Evolutionary conservation across 2,888 invertebrate genomes (phyloP).

Genomic region (Caenorhabditis auriculariae): DNA sequence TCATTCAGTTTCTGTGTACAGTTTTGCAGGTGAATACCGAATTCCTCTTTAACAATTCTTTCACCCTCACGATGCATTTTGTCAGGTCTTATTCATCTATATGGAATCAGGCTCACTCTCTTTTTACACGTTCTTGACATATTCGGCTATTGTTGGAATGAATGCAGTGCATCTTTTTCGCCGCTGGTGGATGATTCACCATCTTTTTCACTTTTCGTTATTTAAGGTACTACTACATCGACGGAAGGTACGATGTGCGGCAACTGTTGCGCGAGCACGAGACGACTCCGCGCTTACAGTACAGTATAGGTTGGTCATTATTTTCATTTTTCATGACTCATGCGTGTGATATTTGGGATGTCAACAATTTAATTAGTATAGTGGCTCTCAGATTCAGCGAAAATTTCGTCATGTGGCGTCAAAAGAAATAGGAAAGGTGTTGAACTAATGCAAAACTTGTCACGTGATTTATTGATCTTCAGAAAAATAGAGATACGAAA

Average conservation of each 20-base stretch:
- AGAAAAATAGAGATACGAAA: too few species aligned
- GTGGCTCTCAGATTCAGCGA: too few species aligned
- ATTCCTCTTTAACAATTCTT: too few species aligned
- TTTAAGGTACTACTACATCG: conserved; percentile 42
- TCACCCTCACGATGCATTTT: too few species aligned
- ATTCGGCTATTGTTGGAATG: conserved; percentile 27
- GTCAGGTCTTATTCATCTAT: conserved; percentile 35
- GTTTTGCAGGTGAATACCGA: conserved; percentile 14
- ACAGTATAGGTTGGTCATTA: conserved; percentile 44
- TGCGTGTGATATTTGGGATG: too few species aligned
- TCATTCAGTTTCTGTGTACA: conserved; percentile 25
- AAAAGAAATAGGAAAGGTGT: too few species aligned
- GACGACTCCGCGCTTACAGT: conserved; percentile 27
- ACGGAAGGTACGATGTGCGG: conserved; percentile 47
- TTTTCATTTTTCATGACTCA: too few species aligned
- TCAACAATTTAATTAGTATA: too few species aligned
- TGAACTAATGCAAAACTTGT: too few species aligned
- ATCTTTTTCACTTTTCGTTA: too few species aligned
- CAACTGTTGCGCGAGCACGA: conserved; percentile 35
- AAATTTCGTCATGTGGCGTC: too few species aligned
- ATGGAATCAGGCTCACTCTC: conserved; percentile 37
- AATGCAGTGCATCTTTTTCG: conserved; percentile 72
- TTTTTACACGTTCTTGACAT: conserved; percentile 31
- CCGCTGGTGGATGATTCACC: conserved; percentile 82
- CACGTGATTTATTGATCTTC: too few species aligned